Percentiles rank a stretch among this genome's conserved stretches.
phyloP scores from a whole-genome alignment of 2,888 invertebrate genomes.

The Orgyia antiqua region DNA sequence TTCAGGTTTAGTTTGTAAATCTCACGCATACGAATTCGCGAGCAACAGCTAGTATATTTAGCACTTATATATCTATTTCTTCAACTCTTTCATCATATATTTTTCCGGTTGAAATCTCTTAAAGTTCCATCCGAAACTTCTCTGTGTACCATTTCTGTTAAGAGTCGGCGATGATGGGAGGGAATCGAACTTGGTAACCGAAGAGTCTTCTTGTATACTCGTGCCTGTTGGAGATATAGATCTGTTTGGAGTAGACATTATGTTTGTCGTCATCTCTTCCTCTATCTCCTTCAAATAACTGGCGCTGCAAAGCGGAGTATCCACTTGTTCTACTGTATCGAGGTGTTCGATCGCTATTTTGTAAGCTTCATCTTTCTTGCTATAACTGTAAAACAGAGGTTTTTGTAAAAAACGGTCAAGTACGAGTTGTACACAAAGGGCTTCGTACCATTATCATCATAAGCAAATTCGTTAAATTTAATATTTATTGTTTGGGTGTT shows the following conservation, averaged over 20 bases:
- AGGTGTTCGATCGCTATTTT: conserved; percentile 80
- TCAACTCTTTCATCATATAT: conserved; percentile 19
- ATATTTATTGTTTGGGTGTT: too few species aligned
- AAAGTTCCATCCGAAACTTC: conserved; percentile 62
- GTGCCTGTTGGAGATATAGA: conserved; percentile 42
- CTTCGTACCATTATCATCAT: too few species aligned
- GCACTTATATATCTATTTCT: too few species aligned
- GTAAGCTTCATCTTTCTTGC: conserved; percentile 76
- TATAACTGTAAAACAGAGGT: conserved; percentile 62
- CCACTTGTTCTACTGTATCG: conserved; percentile 81
- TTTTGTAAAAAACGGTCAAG: too few species aligned
- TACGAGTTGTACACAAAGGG: too few species aligned
- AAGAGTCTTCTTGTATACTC: conserved; percentile 44
- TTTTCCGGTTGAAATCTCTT: conserved; percentile 46
- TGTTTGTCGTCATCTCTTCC: conserved; percentile 48
- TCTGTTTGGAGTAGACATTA: conserved; percentile 39
- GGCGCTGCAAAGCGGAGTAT: conserved; percentile 89
- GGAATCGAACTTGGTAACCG: conserved; percentile 38
- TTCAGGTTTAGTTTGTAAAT: too few species aligned
- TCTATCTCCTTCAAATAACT: conserved; percentile 76
- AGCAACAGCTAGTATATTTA: too few species aligned
- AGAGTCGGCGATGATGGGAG: conserved; percentile 45
- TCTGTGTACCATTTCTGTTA: conserved; percentile 46
- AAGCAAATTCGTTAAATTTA: too few species aligned
- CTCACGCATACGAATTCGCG: too few species aligned